Percentiles rank a stretch among this genome's conserved stretches.
Conservation (phyloP, 2,113 vertebrate genomes). For the Chiloscyllium plagiosum region DNA sequence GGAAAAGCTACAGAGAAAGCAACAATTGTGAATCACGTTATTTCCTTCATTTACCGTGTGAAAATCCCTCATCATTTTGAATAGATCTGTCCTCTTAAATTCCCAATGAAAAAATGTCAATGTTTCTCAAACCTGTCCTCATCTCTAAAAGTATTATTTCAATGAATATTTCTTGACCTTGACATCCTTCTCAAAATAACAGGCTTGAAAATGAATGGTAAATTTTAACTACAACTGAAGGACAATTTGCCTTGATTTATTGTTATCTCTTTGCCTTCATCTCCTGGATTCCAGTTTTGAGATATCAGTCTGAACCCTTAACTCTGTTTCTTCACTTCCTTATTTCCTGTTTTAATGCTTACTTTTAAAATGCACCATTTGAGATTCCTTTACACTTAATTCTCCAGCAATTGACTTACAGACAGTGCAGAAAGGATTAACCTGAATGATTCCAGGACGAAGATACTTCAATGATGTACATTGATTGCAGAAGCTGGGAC, state of each 20-base stretch:
- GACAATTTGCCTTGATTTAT: background rate
- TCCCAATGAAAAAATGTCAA: background rate
- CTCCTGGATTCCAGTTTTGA: background rate
- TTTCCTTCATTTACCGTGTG: background rate
- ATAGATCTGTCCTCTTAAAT: background rate
- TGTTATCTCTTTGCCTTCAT: background rate
- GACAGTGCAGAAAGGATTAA: too few species aligned
- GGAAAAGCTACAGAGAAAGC: too few species aligned
- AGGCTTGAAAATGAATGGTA: background rate
- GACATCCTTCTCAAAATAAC: background rate
- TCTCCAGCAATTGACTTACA: too few species aligned
- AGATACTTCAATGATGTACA: too few species aligned
- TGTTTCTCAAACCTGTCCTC: background rate
- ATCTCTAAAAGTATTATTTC: background rate
- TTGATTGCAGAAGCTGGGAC: too few species aligned
- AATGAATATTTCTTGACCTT: background rate
- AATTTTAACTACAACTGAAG: background rate
- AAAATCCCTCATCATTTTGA: background rate
- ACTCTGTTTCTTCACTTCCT: background rate
- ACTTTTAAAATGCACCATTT: background rate
- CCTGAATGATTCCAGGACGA: too few species aligned
- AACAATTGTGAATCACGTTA: background rate
- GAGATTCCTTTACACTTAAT: background rate
- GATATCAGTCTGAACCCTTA: background rate
- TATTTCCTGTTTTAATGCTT: background rate